Evolutionary conservation across 2,113 vertebrate species (phyloP), one percentile per base, ranked within the genome.

Genomic region (Pyrgilauda ruficollis): DNA sequence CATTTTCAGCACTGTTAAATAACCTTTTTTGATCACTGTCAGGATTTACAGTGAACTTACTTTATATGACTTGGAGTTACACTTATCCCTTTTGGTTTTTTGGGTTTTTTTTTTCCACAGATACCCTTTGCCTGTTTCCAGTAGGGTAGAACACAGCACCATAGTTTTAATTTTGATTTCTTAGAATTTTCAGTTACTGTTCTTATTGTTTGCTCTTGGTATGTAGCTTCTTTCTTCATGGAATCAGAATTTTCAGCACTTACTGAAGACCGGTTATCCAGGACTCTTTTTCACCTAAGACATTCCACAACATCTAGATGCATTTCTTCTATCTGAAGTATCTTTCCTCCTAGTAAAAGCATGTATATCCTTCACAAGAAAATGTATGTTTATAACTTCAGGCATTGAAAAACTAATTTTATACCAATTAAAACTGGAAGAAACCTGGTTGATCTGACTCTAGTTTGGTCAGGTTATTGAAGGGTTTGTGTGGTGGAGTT

Each of bases 71-170:
- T 52, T 62, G 19, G 10, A 72, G 15, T 68, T 82, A 15, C 1
- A 0, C 11, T 56, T 62, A 24, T 23, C 12, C 0, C 30, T 23
- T 81, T 61, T 12, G 4, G 1, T 6, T 23, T 37, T 35, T 8
- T n/a, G 20, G 1, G 16, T 16, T 50, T 56, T 50, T 58, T 37
- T 11, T 2, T 41, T 41, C 39, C 8, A 28, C 1, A 3, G 7
- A 52, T 76, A 12, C 14, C 37, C 8, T 63, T 53, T 59, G 13
- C 7, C 13, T 50, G 10, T 43, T 28, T 73, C 10, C 27, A 41
- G 13, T 2, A 33, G 41, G 18, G 11, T 35, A 69, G 10, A 68
- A 53, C 7, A 61, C 6, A 64, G 8, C 4, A 47, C 3, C 11
- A 4, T 27, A 55, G 24, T 50, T 69, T 41, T 55, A 27, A 44